Conservation (phyloP, 2,888 invertebrate species). For the Andrena chrysosceles region DNA sequence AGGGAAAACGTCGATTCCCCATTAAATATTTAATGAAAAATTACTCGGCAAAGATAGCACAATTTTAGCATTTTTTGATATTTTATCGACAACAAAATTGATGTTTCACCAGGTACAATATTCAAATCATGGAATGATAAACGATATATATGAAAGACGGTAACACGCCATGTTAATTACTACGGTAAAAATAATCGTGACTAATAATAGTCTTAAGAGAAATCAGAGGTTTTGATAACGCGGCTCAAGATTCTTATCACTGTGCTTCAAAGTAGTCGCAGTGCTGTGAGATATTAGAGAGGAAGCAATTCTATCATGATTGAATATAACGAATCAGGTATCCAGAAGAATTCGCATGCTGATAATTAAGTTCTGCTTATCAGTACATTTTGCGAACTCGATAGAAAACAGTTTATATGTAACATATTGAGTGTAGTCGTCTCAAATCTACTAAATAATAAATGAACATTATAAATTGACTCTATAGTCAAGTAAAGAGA, state of each 20-base stretch:
- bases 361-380: neutral
- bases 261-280: neutral
- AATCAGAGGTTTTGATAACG: slow-evolving; percentile 37
- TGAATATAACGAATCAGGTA: neutral
- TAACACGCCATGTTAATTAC: slow-evolving; percentile 48
- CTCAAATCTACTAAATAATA: too few relatives aligned
- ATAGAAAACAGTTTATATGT: neutral
- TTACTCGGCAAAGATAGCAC: neutral
- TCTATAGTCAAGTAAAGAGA: too few relatives aligned
- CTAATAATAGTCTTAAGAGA: slow-evolving; percentile 36
- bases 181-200: slow-evolving; percentile 38
- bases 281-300: slow-evolving; percentile 18
- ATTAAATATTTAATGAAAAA: neutral
- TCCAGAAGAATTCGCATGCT: neutral
- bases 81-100: neutral
- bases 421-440: neutral
- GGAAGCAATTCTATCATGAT: slow-evolving; percentile 3
- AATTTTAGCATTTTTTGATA: neutral
- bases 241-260: slow-evolving; percentile 37
- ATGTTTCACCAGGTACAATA: neutral
- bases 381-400: too few relatives aligned
- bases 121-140: slow-evolving; percentile 9
- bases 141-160: neutral
- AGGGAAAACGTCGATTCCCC: too few relatives aligned
- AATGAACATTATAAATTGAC: too few relatives aligned